Percentiles rank a stretch among this genome's conserved stretches.
Evolutionary conservation across 2,888 invertebrate genomes (phyloP).

Genomic region (Bombyx huttoni): DNA sequence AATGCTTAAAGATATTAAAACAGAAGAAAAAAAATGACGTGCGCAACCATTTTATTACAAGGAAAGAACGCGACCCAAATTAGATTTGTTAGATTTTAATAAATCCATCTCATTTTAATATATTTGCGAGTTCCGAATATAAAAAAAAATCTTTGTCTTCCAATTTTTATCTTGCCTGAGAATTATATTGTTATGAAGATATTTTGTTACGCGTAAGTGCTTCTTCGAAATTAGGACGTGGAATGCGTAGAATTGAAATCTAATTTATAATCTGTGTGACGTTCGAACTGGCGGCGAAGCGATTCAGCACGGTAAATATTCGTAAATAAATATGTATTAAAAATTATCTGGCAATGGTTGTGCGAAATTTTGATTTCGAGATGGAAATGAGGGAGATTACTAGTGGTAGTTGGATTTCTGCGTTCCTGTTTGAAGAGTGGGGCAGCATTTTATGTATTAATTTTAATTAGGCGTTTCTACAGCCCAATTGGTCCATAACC

Average conservation of each 20-base stretch:
- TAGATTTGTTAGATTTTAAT: conserved; percentile 28
- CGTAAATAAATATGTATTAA: conserved; percentile 61
- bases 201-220: conserved; percentile 10
- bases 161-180: conserved; percentile 7
- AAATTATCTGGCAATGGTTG: conserved; percentile 32
- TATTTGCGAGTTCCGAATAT: conserved; percentile 17
- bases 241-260: conserved; percentile 34
- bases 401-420: no score
- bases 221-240: conserved; percentile 17
- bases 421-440: no score
- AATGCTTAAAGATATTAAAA: not conserved
- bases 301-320: conserved; percentile 32
- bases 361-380: not conserved
- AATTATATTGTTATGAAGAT: conserved; percentile 7
- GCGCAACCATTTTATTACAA: conserved; percentile 1
- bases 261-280: conserved; percentile 40
- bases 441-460: no score
- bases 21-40: not conserved
- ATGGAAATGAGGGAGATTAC: not conserved
- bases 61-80: conserved; percentile 13
- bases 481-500: no score
- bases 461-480: no score
- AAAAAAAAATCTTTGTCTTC: conserved; percentile 1
- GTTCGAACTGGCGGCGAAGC: conserved; percentile 24
- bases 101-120: conserved; percentile 30